Evolutionary conservation across 2,797 vertebrate genomes (phyloP), one percentile per base, ranked within the genome.

Genomic region (Danio tinwini): DNA sequence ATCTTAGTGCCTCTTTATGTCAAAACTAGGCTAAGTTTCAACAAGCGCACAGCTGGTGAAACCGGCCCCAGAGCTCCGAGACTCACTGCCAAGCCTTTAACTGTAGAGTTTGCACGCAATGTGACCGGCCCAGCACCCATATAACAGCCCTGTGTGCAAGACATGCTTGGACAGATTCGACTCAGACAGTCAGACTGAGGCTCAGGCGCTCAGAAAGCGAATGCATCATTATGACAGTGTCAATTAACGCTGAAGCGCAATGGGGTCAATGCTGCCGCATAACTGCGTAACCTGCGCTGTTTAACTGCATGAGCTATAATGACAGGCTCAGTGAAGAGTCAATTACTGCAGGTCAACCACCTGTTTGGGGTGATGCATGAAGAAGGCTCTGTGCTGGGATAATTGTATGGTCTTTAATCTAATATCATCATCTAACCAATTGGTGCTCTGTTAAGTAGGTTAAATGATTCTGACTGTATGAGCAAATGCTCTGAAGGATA

Each of bases 391-490:
- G 17, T 11, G 16, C 44, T 59, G 55, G 44, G 76, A 78, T 59
- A 78, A 77, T 56, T 65, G 74, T 67, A 65, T 76, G 61, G 50
- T 77, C 12, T 68, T 77, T 59, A 68, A 77, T 67, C 52, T 19
- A 40, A 59, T 40, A 58, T 68, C 21, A 68, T 68, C 42, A 58
- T 68, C 53, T 67, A 49, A 58, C 52, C 56, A 62, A 70, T 44
- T 37, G 45, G 13, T 50, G n/a, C 17, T 78, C n/a, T 21, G 37
- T 29, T 71, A 78, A 71, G 58, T 71, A 78, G 67, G 76, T 78
- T 79, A 79, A 71, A 71, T 0, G 10, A 13, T 55, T 78, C 67
- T 62, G 47, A 61, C 37, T 71, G 47, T 47, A 53, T 69, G 64
- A 44, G 53, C 21, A 50, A 73, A 73, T 5, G 40, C 17, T 44